phyloP scores from a whole-genome alignment of 1,140 invertebrate species.

The Eueides isabella region DNA sequence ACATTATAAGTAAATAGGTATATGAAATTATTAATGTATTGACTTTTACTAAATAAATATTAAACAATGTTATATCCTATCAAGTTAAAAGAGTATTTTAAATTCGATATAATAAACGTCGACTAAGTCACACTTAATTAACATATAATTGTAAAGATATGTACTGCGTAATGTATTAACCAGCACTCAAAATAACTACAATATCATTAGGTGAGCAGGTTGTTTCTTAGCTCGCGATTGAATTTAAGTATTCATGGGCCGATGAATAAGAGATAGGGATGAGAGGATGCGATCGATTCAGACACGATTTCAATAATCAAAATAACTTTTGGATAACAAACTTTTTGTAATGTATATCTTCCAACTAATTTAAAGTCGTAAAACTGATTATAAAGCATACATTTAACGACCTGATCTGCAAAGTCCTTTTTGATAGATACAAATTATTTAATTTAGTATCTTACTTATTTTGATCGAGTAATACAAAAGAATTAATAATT shows the following conservation, averaged over 20 bases:
- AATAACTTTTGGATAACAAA: slow-evolving; percentile 48
- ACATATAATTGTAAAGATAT: slow-evolving; percentile 12
- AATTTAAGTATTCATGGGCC: slow-evolving; percentile 75
- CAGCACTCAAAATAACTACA: slow-evolving; percentile 53
- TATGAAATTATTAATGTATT: too few relatives aligned
- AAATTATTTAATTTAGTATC: neutral
- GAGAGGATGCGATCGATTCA: slow-evolving; percentile 64
- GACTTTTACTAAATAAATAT: too few relatives aligned
- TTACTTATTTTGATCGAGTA: neutral
- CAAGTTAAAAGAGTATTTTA: too few relatives aligned
- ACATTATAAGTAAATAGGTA: too few relatives aligned
- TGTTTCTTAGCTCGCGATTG: slow-evolving; percentile 65
- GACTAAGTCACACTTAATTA: slow-evolving; percentile 8
- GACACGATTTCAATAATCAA: slow-evolving; percentile 66
- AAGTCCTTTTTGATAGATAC: neutral
- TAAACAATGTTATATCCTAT: too few relatives aligned
- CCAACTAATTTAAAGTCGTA: neutral
- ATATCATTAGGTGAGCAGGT: slow-evolving; percentile 63
- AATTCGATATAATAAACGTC: neutral
- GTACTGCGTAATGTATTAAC: slow-evolving; percentile 30
- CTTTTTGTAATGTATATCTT: neutral
- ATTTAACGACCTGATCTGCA: neutral
- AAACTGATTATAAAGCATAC: neutral
- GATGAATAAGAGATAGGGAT: slow-evolving; percentile 73
- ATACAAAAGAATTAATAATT: too few relatives aligned